phyloP scores from a whole-genome alignment of 2,113 vertebrate species.

The Syrmaticus mikado region DNA sequence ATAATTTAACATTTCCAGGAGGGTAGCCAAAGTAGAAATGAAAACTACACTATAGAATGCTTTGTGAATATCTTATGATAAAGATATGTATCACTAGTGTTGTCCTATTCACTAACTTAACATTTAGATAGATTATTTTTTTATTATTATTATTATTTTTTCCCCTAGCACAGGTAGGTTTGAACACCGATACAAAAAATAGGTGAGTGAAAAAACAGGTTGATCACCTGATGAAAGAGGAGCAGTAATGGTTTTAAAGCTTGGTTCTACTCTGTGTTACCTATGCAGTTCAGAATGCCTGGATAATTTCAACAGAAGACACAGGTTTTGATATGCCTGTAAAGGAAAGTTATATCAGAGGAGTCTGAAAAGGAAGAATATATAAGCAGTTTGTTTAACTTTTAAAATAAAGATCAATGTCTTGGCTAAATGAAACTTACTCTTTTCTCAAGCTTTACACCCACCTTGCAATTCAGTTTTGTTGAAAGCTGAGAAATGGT shows the following conservation, averaged over 20 bases:
- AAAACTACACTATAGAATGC: background rate
- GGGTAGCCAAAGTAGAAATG: accelerated
- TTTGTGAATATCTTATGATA: background rate
- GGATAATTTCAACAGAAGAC: background rate
- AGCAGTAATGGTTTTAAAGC: background rate
- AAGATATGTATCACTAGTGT: background rate
- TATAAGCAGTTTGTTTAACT: background rate
- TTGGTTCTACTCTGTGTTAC: background rate
- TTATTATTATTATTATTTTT: background rate
- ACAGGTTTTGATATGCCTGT: background rate
- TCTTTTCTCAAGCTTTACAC: background rate
- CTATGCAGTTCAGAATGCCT: background rate
- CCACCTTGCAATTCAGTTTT: background rate
- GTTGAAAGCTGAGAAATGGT: background rate
- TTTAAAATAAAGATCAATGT: background rate
- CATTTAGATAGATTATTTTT: background rate
- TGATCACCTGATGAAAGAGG: accelerated
- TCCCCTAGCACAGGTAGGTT: too few species aligned
- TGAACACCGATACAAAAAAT: background rate
- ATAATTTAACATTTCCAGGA: background rate
- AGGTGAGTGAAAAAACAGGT: background rate
- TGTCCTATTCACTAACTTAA: background rate
- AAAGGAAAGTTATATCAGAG: background rate
- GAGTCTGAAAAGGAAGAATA: background rate
- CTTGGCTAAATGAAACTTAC: accelerated